phyloP scores from a whole-genome alignment of 92 coral and sea anemone species.

The Porites lobata region DNA sequence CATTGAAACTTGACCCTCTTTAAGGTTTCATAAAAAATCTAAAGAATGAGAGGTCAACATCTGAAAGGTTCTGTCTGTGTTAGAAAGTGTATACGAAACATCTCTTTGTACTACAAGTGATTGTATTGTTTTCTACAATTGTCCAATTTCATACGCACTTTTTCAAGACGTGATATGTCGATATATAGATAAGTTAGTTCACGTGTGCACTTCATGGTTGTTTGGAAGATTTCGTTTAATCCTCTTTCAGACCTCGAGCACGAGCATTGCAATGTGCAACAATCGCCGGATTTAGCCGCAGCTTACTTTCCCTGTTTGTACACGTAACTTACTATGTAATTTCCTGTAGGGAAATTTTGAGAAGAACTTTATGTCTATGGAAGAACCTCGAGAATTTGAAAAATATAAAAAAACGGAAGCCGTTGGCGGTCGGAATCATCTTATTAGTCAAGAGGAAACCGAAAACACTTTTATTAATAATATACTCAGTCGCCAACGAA shows the following conservation, averaged over 20 bases:
- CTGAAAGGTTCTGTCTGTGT: too few relatives aligned
- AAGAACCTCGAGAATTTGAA: not conserved
- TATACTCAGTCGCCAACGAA: conserved; percentile 8
- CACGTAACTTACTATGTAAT: not conserved
- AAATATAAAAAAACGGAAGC: not conserved
- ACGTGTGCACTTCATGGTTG: not conserved
- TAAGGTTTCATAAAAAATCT: too few relatives aligned
- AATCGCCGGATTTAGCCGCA: not conserved
- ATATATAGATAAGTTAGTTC: not conserved
- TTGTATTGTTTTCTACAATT: too few relatives aligned
- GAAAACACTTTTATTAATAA: not conserved
- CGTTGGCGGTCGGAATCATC: conserved; percentile 21
- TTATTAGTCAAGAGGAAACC: not conserved
- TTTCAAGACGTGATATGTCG: not conserved
- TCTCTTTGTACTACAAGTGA: too few relatives aligned
- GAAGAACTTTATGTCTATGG: not conserved
- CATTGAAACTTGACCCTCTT: too few relatives aligned
- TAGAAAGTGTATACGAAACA: too few relatives aligned
- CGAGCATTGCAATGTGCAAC: not conserved
- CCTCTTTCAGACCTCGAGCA: not conserved
- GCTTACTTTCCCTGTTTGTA: not conserved
- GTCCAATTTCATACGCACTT: not conserved
- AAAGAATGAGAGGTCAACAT: too few relatives aligned
- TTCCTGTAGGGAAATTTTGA: not conserved
- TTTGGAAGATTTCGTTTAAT: not conserved